phyloP scores from a whole-genome alignment of 2,888 invertebrate genomes.

The Belgica antarctica region DNA sequence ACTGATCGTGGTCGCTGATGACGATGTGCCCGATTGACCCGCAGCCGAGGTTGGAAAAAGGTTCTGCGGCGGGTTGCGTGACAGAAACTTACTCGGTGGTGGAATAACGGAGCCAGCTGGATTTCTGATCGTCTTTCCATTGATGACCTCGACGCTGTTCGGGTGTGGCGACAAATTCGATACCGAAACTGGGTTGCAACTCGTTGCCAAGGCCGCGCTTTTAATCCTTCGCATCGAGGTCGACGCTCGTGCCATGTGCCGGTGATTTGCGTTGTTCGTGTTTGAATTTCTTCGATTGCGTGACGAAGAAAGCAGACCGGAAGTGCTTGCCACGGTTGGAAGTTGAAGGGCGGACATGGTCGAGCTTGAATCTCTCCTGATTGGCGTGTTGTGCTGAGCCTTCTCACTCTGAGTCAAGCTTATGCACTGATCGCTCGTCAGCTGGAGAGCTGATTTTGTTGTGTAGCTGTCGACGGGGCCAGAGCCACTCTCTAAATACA shows the following conservation, averaged over 20 bases:
- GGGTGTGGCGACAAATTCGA: constrained; percentile 76
- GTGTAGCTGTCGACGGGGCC: constrained; percentile 49
- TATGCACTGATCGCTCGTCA: constrained; percentile 30
- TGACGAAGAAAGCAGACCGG: constrained; percentile 39
- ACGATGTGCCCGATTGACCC: constrained; percentile 28
- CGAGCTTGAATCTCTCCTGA: constrained; percentile 62
- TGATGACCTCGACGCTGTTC: constrained; percentile 75
- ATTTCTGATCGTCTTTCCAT: constrained; percentile 65
- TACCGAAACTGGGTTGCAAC: constrained; percentile 66
- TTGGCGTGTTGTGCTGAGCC: constrained; percentile 56
- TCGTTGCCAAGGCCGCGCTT: constrained; percentile 69
- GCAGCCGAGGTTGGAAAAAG: constrained; percentile 57
- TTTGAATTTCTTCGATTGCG: constrained; percentile 54
- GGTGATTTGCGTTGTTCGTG: constrained; percentile 52
- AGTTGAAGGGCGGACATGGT: constrained; percentile 64
- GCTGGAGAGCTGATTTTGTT: constrained; percentile 53
- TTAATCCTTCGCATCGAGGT: constrained; percentile 66
- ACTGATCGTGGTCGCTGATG: constrained; percentile 40
- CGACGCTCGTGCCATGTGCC: constrained; percentile 36
- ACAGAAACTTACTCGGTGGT: constrained; percentile 68
- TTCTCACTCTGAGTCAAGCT: constrained; percentile 34
- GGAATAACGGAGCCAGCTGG: constrained; percentile 64
- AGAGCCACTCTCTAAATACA: constrained; percentile 51
- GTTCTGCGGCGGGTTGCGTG: constrained; percentile 69
- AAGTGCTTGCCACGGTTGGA: constrained; percentile 50